These are phyloP conservation scores for Craniophora ligustri DNA, from an alignment of 2,888 invertebrate genomes.

Conservation along the genomic window DNA sequence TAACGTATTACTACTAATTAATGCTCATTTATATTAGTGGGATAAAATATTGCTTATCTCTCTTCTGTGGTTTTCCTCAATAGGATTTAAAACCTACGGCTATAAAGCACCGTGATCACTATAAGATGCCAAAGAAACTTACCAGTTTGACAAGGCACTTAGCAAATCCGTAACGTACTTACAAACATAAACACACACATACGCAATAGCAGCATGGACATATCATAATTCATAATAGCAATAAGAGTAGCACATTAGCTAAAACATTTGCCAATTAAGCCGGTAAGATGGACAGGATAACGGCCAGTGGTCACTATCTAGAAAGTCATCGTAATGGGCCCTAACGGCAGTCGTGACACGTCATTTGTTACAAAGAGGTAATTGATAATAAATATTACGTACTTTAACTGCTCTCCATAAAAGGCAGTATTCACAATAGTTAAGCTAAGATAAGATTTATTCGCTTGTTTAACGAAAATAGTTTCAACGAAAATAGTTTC, in stretches of 20 bases:
- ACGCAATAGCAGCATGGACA: conserved; percentile 29
- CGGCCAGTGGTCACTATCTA: conserved; percentile 63
- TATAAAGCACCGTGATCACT: background rate
- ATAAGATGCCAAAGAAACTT: background rate
- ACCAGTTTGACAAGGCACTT: conserved; percentile 23
- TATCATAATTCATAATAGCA: conserved; percentile 42
- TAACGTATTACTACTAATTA: too few relatives aligned
- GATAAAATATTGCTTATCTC: background rate
- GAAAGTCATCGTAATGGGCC: conserved; percentile 71
- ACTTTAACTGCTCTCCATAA: conserved; percentile 16
- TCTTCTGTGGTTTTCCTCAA: background rate
- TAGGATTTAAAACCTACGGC: background rate
- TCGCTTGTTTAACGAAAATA: background rate
- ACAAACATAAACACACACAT: conserved; percentile 14
- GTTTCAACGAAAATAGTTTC: background rate
- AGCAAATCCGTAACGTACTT: conserved; percentile 15
- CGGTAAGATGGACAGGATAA: conserved; percentile 65
- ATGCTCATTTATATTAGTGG: too few relatives aligned
- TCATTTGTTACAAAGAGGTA: conserved; percentile 50
- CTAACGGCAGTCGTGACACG: conserved; percentile 52
- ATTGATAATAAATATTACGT: conserved; percentile 56
- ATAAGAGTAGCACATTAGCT: conserved; percentile 60
- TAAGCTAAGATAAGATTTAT: conserved; percentile 33
- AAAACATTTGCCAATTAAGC: conserved; percentile 69
- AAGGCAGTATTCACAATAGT: conserved; percentile 23